These are phyloP conservation scores for Hypomesus transpacificus DNA, from an alignment of 2,113 vertebrate species.

Conservation along the genomic window DNA sequence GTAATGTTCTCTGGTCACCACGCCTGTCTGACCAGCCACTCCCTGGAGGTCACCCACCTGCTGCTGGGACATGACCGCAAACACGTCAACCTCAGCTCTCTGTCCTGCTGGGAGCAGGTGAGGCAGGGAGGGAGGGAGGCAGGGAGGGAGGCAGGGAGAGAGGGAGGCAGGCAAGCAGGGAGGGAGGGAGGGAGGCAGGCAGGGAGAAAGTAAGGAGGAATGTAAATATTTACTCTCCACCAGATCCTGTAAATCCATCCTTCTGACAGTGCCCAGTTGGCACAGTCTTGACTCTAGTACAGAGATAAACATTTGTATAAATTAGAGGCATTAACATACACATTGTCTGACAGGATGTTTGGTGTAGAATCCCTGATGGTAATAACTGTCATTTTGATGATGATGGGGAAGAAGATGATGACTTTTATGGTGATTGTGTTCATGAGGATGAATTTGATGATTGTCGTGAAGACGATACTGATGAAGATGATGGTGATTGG, in stretches of 20 bases:
- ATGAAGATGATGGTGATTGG: background rate
- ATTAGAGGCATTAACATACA: too few species aligned
- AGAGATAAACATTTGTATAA: too few species aligned
- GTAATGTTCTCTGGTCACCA: slow-evolving; percentile 51
- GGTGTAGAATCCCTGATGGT: too few species aligned
- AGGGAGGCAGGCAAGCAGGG: background rate
- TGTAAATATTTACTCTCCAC: slow-evolving; percentile 20
- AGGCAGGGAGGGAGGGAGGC: background rate
- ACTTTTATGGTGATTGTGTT: too few species aligned
- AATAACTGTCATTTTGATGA: too few species aligned
- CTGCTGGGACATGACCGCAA: slow-evolving; percentile 60
- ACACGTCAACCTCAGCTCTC: slow-evolving; percentile 58
- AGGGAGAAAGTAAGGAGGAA: background rate
- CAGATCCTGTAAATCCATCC: background rate
- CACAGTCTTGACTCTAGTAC: too few species aligned
- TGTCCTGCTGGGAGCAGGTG: slow-evolving; percentile 37
- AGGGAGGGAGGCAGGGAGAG: background rate
- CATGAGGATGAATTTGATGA: too few species aligned
- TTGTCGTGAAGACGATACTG: too few species aligned
- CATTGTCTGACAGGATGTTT: too few species aligned
- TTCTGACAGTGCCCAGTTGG: too few species aligned
- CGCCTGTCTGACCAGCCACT: slow-evolving; percentile 49
- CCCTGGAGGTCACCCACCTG: slow-evolving; percentile 49
- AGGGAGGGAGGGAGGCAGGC: background rate
- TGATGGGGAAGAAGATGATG: background rate